Percentiles rank a stretch among this genome's conserved stretches.
Evolutionary conservation across 2,797 vertebrate genomes (phyloP).

Genomic region (Artibeus lituratus): DNA sequence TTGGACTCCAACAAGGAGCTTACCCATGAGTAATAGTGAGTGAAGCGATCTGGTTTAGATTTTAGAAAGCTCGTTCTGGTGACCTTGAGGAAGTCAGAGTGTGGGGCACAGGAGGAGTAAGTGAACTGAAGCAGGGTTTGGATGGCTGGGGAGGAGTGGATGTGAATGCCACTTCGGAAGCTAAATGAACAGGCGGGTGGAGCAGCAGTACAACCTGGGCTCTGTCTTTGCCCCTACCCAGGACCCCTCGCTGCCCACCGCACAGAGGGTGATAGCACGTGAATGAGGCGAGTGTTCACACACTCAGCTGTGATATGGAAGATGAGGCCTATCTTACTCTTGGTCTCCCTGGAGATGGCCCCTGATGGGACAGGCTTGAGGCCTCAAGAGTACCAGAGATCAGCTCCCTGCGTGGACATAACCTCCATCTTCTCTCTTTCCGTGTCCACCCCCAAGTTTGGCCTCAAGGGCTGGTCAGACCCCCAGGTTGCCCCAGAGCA

Average conservation of each 20-base stretch:
- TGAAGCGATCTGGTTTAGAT: background rate
- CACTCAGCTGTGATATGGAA: background rate
- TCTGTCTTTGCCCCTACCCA: background rate
- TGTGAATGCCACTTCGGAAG: background rate
- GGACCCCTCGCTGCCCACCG: background rate
- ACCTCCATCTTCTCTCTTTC: constrained; percentile 1
- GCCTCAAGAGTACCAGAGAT: background rate
- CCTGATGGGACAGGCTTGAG: background rate
- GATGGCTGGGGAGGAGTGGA: background rate
- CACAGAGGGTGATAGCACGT: background rate
- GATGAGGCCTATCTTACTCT: background rate
- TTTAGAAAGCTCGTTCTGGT: background rate
- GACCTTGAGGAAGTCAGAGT: background rate
- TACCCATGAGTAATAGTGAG: background rate
- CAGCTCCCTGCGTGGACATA: background rate
- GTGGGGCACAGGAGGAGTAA: background rate
- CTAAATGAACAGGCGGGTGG: background rate
- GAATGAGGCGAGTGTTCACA: background rate
- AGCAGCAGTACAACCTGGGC: background rate
- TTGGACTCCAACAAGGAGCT: background rate
- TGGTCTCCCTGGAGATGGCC: background rate
- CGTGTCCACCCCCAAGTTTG: background rate
- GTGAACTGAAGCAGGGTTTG: background rate
- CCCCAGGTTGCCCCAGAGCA: background rate
- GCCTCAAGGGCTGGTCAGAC: constrained; percentile 32